Evolutionary conservation across 2,888 invertebrate species (phyloP).

Genomic region (Achlya flavicornis): DNA sequence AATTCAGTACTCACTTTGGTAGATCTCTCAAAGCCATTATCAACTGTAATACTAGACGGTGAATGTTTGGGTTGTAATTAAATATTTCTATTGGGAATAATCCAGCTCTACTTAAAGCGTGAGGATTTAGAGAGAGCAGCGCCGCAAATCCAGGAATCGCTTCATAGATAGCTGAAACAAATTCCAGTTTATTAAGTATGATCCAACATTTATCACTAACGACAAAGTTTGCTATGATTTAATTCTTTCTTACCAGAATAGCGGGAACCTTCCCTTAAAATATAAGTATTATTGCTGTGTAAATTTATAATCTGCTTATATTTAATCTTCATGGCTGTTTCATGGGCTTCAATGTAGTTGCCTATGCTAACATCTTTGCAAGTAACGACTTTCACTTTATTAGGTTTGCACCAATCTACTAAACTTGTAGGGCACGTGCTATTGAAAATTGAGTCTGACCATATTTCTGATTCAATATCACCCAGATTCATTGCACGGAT

Average conservation of each 20-base stretch:
- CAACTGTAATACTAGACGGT: conserved; percentile 77
- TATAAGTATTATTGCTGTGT: conserved; percentile 77
- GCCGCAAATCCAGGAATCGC: conserved; percentile 80
- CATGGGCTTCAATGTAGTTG: conserved; percentile 81
- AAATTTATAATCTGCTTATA: conserved; percentile 72
- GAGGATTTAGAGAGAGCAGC: conserved; percentile 79
- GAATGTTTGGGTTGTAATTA: conserved; percentile 69
- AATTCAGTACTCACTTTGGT: conserved; percentile 69
- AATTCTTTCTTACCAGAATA: conserved; percentile 68
- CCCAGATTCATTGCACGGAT: conserved; percentile 72
- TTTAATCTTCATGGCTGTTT: conserved; percentile 75
- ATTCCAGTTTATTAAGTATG: conserved; percentile 9
- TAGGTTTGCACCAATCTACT: conserved; percentile 79
- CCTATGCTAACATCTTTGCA: conserved; percentile 80
- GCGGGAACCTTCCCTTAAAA: conserved; percentile 73
- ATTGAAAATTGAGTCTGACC: conserved; percentile 76
- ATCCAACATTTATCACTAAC: too few species aligned
- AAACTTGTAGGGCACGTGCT: conserved; percentile 71
- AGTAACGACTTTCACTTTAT: conserved; percentile 72
- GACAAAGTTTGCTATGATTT: background rate
- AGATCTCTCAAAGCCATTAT: conserved; percentile 81
- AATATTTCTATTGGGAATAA: conserved; percentile 71
- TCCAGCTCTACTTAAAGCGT: conserved; percentile 75
- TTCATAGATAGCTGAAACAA: conserved; percentile 77
- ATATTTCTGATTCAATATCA: conserved; percentile 71